Percentiles rank a stretch among this genome's conserved stretches.
These are phyloP conservation scores for Synchiropus splendidus DNA, from an alignment of 2,113 vertebrate genomes.

Conservation along the genomic window DNA sequence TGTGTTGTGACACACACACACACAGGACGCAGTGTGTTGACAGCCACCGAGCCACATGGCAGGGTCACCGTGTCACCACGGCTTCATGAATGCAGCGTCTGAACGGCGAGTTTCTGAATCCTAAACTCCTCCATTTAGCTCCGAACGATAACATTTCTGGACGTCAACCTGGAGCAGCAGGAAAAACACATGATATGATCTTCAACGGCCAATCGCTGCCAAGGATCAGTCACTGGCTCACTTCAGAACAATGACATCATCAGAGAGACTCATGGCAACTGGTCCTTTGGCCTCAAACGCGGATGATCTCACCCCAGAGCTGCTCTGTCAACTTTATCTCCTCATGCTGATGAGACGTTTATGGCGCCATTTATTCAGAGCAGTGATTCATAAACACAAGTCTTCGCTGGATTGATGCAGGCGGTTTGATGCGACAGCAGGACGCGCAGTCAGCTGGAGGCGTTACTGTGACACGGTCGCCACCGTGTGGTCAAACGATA, in stretches of 20 bases:
- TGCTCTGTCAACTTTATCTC: constrained; percentile 38
- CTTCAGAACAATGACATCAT: constrained; percentile 50
- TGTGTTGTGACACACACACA: constrained; percentile 1
- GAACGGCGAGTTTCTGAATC: no score
- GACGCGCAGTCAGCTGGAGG: no score
- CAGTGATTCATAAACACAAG: background rate
- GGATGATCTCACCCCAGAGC: constrained; percentile 46
- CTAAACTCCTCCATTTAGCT: no score
- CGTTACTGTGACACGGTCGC: constrained; percentile 6
- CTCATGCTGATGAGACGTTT: constrained; percentile 18
- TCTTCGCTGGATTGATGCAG: no score
- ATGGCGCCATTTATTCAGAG: constrained; percentile 5
- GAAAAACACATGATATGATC: constrained; percentile 26
- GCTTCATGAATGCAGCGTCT: no score
- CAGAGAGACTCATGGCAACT: constrained; percentile 40
- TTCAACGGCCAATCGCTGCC: constrained; percentile 16
- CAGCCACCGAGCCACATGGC: no score
- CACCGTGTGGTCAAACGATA: constrained; percentile 13
- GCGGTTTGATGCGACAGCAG: no score
- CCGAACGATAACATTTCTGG: constrained; percentile 1
- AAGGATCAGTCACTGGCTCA: constrained; percentile 42
- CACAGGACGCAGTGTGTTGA: constrained; percentile 20
- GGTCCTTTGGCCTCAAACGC: constrained; percentile 40
- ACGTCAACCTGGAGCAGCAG: constrained; percentile 21
- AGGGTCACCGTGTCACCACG: no score